Percentiles rank a stretch among this genome's conserved stretches.
Conservation (phyloP, 2,113 vertebrate genomes). For the Rhabdomys dilectus region DNA sequence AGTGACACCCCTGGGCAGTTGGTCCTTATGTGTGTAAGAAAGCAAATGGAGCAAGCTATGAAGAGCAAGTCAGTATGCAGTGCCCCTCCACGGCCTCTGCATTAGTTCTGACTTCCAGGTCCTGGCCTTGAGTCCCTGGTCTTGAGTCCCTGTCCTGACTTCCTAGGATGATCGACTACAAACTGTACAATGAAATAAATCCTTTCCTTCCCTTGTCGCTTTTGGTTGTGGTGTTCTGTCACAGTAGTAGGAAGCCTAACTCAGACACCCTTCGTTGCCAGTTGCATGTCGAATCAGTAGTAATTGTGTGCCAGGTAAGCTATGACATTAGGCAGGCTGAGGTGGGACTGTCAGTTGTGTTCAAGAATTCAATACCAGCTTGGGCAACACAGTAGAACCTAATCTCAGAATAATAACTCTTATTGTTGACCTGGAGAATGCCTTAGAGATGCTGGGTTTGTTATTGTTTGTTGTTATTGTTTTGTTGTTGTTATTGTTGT, state of each 20-base stretch:
- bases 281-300: not conserved
- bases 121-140: not conserved
- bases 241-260: not conserved
- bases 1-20: not conserved
- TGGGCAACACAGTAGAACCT: not conserved
- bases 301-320: not conserved
- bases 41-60: not conserved
- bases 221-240: not conserved
- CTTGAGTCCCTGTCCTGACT: not conserved
- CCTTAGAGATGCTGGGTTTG: not conserved
- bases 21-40: not conserved
- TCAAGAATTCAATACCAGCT: not conserved
- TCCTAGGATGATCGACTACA: not conserved
- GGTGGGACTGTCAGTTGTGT: not conserved
- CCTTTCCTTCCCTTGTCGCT: not conserved
- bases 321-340: not conserved
- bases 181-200: not conserved
- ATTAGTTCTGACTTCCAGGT: not conserved
- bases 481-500: too few relatives aligned
- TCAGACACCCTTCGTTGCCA: not conserved
- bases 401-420: conserved; percentile 4
- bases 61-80: not conserved
- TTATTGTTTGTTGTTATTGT: not conserved
- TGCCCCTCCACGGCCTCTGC: not conserved
- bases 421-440: not conserved